A percentile compares a stretch with the other conserved stretches of the same genome.
Conservation (phyloP, 2,113 vertebrate species). For the Gasterosteus aculeatus region DNA sequence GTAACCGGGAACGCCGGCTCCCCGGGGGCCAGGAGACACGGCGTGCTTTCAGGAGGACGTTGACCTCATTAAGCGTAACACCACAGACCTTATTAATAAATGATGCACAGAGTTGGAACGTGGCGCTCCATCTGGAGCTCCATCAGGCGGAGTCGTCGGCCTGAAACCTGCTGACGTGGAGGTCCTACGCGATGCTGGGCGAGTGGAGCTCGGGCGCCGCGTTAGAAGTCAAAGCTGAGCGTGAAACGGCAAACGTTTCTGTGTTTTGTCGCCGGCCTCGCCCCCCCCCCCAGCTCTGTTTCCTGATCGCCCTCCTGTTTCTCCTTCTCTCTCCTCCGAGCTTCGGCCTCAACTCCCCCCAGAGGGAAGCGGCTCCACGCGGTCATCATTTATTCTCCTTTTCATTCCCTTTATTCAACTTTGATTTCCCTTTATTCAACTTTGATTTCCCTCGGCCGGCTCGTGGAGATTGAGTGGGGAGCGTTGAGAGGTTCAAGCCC, state of each 20-base stretch:
- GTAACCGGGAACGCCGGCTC: slow-evolving; percentile 29
- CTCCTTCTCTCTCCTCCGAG: slow-evolving; percentile 6
- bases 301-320: neutral
- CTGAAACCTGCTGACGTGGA: too few relatives aligned
- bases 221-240: neutral
- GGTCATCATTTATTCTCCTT: slow-evolving; percentile 52
- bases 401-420: slow-evolving; percentile 60
- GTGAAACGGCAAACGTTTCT: slow-evolving; percentile 19
- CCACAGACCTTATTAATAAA: neutral
- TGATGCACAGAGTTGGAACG: neutral
- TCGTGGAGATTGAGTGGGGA: slow-evolving; percentile 44
- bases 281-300: neutral
- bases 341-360: neutral
- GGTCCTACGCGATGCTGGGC: too few relatives aligned
- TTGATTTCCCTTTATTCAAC: slow-evolving; percentile 62
- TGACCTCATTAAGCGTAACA: slow-evolving; percentile 52
- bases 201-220: too few relatives aligned
- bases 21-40: slow-evolving; percentile 21
- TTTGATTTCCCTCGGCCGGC: slow-evolving; percentile 54
- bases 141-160: too few relatives aligned
- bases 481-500: slow-evolving; percentile 27
- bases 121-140: too few relatives aligned
- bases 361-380: slow-evolving; percentile 31
- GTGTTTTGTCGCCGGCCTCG: slow-evolving; percentile 30
- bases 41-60: slow-evolving; percentile 36